Evolutionary conservation across 2,888 invertebrate genomes (phyloP).

Genomic region (Lottia scabra): DNA sequence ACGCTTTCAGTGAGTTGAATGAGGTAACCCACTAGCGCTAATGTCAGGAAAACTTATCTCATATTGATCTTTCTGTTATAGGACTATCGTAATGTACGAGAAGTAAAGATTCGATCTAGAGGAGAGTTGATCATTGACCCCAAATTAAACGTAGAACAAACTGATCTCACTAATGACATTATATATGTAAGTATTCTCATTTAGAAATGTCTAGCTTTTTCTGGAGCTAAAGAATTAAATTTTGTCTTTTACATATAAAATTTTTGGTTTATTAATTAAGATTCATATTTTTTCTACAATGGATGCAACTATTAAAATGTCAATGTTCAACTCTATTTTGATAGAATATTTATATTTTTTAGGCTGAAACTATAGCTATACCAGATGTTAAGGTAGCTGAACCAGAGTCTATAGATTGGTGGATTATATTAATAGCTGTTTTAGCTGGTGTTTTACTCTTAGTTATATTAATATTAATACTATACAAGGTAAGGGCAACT

Average conservation of each 20-base stretch:
- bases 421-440: conserved; percentile 86
- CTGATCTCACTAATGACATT: conserved; percentile 33
- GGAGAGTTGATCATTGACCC: conserved; percentile 76
- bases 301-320: too few relatives aligned
- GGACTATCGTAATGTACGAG: conserved; percentile 85
- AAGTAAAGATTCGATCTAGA: conserved; percentile 84
- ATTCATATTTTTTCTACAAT: too few relatives aligned
- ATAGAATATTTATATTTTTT: conserved; percentile 33
- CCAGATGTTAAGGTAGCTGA: conserved; percentile 84
- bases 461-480: conserved; percentile 81
- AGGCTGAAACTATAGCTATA: conserved; percentile 87
- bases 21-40: too few relatives aligned
- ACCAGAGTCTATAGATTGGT: conserved; percentile 81
- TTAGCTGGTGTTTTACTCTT: conserved; percentile 86
- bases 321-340: too few relatives aligned
- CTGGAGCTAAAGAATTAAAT: too few relatives aligned
- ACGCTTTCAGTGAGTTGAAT: too few relatives aligned
- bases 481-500: conserved; percentile 81
- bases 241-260: too few relatives aligned
- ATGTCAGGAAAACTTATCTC: too few relatives aligned
- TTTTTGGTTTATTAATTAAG: background rate
- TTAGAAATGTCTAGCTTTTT: too few relatives aligned
- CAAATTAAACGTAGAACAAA: conserved; percentile 59
- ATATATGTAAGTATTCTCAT: conserved; percentile 54
- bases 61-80: conserved; percentile 28